These are phyloP conservation scores for Macrophya alboannulata DNA, from an alignment of 2,888 invertebrate species.

Conservation along the genomic window DNA sequence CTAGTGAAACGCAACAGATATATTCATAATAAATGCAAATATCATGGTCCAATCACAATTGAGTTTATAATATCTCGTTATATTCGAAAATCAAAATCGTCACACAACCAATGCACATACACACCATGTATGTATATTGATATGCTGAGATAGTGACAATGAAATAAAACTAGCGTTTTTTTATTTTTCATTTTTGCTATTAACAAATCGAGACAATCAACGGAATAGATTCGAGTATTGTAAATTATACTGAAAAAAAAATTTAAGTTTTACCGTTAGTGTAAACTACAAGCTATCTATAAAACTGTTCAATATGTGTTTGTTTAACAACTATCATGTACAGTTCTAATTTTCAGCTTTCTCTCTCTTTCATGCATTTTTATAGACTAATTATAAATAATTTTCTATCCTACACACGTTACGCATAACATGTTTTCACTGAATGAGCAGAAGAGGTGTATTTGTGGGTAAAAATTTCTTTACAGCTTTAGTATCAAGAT, in stretches of 20 bases:
- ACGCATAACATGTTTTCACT: background rate
- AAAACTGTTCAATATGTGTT: background rate
- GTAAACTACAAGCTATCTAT: conserved; percentile 8
- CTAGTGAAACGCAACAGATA: too few species aligned
- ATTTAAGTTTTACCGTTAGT: background rate
- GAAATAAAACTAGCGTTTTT: background rate
- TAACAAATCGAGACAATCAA: background rate
- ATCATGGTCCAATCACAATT: background rate
- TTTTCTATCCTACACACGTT: conserved; percentile 12
- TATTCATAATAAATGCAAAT: background rate
- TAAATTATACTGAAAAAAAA: background rate
- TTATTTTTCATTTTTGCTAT: background rate
- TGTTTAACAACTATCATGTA: background rate
- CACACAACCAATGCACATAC: conserved; percentile 6
- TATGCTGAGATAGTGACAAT: conserved; percentile 14
- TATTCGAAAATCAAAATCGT: background rate
- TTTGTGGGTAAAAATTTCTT: background rate
- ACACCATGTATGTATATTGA: background rate
- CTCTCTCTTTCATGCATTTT: background rate
- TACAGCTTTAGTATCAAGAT: background rate
- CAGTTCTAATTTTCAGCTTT: conserved; percentile 4
- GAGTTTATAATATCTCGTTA: background rate
- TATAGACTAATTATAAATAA: background rate
- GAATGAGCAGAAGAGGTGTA: conserved; percentile 16
- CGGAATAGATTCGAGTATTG: background rate